phyloP scores from a whole-genome alignment of 2,113 vertebrate species.

The Bujurquina vittata region DNA sequence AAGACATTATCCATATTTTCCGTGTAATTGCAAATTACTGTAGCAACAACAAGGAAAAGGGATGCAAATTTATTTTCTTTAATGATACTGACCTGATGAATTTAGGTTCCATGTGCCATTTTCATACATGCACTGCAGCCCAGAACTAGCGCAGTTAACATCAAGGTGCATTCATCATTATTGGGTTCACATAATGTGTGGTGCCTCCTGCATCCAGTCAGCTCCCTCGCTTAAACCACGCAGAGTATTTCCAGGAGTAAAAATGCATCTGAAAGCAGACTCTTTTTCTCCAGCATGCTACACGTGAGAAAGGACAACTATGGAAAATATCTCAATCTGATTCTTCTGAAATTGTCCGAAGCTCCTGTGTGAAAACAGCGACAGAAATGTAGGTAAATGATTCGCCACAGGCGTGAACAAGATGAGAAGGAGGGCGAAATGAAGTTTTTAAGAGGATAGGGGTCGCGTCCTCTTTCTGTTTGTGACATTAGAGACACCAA shows the following conservation, averaged over 20 bases:
- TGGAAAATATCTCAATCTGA: neutral
- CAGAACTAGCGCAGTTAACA: neutral
- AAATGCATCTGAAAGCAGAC: neutral
- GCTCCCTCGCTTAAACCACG: neutral
- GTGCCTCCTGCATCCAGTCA: neutral
- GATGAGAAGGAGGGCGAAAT: conserved; percentile 32
- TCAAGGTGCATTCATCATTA: neutral
- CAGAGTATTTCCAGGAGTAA: neutral
- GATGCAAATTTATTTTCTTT: conserved; percentile 23
- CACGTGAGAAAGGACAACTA: neutral
- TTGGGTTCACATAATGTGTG: neutral
- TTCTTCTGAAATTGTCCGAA: neutral
- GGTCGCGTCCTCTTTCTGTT: conserved; percentile 43
- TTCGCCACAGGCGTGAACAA: conserved; percentile 1
- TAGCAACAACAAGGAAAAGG: conserved; percentile 14
- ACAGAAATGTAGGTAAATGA: neutral
- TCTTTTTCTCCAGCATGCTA: neutral
- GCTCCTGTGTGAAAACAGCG: neutral
- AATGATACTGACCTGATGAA: conserved; percentile 20
- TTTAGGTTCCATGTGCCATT: neutral
- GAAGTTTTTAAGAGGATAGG: conserved; percentile 35
- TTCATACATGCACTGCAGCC: neutral
- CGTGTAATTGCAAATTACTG: conserved; percentile 28
- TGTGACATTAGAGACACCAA: conserved; percentile 48
- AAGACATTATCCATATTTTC: conserved; percentile 33